These are phyloP conservation scores for Tryphoninae sp. DNA, from an alignment of 2,888 invertebrate genomes.

Conservation along the genomic window DNA sequence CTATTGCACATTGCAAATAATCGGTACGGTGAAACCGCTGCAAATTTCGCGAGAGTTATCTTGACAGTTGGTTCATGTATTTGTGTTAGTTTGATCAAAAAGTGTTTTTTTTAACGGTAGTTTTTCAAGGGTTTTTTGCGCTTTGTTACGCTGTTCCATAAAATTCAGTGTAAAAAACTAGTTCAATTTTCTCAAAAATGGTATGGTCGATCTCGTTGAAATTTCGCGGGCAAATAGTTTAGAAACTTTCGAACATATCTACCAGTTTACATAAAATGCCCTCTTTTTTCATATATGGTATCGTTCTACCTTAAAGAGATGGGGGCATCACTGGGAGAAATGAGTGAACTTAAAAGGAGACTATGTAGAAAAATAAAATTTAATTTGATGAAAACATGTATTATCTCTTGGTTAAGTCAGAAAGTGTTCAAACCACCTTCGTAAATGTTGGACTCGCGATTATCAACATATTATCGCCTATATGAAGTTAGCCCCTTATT, in stretches of 20 bases:
- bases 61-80: slow-evolving; percentile 5
- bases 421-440: no score
- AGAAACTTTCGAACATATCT: slow-evolving; percentile 25
- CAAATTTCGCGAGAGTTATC: slow-evolving; percentile 14
- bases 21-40: slow-evolving; percentile 5
- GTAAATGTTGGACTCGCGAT: no score
- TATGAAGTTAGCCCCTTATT: no score
- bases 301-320: slow-evolving; percentile 3
- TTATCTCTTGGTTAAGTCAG: no score
- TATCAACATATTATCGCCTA: no score
- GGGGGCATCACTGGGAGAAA: no score
- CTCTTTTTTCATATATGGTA: slow-evolving; percentile 21
- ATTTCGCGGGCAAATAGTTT: slow-evolving; percentile 28
- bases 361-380: no score
- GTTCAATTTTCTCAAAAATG: slow-evolving; percentile 25
- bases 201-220: slow-evolving; percentile 28
- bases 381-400: no score
- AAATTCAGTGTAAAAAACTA: slow-evolving; percentile 11
- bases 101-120: slow-evolving; percentile 10
- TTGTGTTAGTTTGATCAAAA: slow-evolving; percentile 13
- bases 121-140: background rate
- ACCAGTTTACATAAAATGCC: slow-evolving; percentile 10
- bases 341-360: no score
- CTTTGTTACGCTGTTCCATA: slow-evolving; percentile 13
- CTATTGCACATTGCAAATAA: slow-evolving; percentile 14